Percentiles rank a stretch among this genome's conserved stretches.
phyloP scores from a whole-genome alignment of 2,888 invertebrate genomes.

The Tribolium freemani region DNA sequence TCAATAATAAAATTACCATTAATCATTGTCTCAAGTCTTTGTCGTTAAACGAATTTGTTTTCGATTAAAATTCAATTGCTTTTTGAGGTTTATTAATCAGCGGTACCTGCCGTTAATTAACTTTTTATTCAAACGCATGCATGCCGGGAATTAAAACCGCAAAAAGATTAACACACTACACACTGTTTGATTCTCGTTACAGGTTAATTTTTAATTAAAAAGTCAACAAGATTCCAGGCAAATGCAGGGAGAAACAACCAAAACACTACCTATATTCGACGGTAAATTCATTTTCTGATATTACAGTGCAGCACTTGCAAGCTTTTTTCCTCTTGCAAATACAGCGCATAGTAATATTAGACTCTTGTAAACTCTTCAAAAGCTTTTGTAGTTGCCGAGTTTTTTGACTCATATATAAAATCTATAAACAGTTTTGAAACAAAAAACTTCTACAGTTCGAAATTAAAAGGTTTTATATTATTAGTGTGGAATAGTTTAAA shows the following conservation, averaged over 20 bases:
- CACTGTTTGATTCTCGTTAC: conserved; percentile 5
- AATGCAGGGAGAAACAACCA: background rate
- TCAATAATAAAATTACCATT: conserved; percentile 29
- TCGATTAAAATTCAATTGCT: conserved; percentile 26
- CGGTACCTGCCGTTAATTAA: conserved; percentile 34
- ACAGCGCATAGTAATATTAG: background rate
- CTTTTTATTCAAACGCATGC: conserved; percentile 20
- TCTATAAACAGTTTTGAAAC: too few species aligned
- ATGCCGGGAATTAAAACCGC: conserved; percentile 12
- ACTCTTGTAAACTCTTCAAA: background rate
- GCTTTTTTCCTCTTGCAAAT: background rate
- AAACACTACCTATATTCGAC: background rate
- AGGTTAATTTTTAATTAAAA: conserved; percentile 19
- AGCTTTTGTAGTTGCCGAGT: background rate
- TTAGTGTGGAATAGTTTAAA: too few species aligned
- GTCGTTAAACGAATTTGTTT: conserved; percentile 26
- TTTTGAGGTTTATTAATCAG: conserved; percentile 30
- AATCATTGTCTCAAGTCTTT: conserved; percentile 3
- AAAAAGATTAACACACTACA: conserved; percentile 24
- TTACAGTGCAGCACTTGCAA: background rate
- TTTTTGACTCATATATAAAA: too few species aligned
- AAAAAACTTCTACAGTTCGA: too few species aligned
- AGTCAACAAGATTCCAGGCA: conserved; percentile 3
- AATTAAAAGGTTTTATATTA: too few species aligned
- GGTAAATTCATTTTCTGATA: background rate